phyloP scores from a whole-genome alignment of 2,797 vertebrate genomes.

The Pyrocephalus nanus region DNA sequence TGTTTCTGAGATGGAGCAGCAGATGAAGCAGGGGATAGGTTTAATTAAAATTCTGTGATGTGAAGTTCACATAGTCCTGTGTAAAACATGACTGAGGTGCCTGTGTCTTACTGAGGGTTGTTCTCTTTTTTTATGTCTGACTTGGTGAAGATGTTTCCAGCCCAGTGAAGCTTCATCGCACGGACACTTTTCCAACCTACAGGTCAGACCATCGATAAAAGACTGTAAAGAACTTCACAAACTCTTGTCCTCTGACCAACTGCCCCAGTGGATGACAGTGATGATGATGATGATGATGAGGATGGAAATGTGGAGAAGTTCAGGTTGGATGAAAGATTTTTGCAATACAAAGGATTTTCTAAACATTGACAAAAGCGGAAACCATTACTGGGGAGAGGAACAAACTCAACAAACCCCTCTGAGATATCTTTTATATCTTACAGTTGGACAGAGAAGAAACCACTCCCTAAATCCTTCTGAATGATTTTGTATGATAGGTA shows the following conservation, averaged over 20 bases:
- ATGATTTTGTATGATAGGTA: constrained; percentile 62
- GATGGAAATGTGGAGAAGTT: background rate
- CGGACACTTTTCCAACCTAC: constrained; percentile 79
- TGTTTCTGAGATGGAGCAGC: background rate
- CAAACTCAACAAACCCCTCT: background rate
- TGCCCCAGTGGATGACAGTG: background rate
- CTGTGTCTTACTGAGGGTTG: background rate
- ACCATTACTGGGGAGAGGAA: background rate
- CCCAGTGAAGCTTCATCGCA: constrained; percentile 78
- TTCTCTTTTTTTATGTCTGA: background rate
- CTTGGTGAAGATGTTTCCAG: constrained; percentile 72
- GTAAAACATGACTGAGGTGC: background rate
- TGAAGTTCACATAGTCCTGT: background rate
- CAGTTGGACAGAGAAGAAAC: constrained; percentile 32
- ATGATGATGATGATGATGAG: background rate
- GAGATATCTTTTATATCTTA: constrained; percentile 43
- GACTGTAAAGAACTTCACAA: background rate
- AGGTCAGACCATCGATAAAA: constrained; percentile 75
- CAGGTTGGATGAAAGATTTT: background rate
- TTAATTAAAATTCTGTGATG: background rate
- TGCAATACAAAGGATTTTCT: constrained; percentile 18
- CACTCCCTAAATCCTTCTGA: background rate
- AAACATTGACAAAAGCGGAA: constrained; percentile 34
- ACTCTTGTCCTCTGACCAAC: background rate
- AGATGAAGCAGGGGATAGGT: background rate